Evolutionary conservation across 2,888 invertebrate species (phyloP).

Genomic region (Rhabditophanes sp.): DNA sequence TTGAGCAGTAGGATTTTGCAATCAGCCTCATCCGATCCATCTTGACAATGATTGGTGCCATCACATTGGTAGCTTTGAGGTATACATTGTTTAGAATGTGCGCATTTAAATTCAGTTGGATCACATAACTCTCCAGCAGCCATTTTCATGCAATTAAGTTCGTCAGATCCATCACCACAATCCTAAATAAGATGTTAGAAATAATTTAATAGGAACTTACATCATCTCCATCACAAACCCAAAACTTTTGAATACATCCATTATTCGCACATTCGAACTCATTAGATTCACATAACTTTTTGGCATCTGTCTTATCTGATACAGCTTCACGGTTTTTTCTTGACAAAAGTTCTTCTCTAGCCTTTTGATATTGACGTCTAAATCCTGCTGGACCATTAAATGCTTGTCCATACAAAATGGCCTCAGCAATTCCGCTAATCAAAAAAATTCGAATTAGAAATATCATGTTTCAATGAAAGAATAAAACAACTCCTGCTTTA

Average conservation of each 20-base stretch:
- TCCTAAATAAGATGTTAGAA: constrained; percentile 21
- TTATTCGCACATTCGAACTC: constrained; percentile 60
- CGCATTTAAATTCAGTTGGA: constrained; percentile 78
- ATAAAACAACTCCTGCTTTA: too few species aligned
- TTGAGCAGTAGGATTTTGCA: too few species aligned
- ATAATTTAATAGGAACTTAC: too few species aligned
- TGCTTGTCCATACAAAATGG: too few species aligned
- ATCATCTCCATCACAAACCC: constrained; percentile 80
- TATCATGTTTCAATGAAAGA: too few species aligned
- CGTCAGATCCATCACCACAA: constrained; percentile 66
- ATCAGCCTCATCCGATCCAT: constrained; percentile 60
- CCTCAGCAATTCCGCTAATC: too few species aligned
- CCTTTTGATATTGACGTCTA: too few species aligned
- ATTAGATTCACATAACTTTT: constrained; percentile 43
- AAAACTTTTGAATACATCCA: constrained; percentile 74
- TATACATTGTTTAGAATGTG: constrained; percentile 68
- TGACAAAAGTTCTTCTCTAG: too few species aligned
- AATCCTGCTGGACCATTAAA: too few species aligned
- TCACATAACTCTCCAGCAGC: constrained; percentile 54
- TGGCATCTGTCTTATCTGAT: too few species aligned
- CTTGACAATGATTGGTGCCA: constrained; percentile 62
- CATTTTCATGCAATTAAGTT: constrained; percentile 69
- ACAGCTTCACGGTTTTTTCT: too few species aligned
- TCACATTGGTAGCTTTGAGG: constrained; percentile 89
- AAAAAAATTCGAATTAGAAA: too few species aligned